Percentiles rank a stretch among this genome's conserved stretches.
These are phyloP conservation scores for Gallirallus australis DNA, from an alignment of 2,797 vertebrate species.

Conservation along the genomic window DNA sequence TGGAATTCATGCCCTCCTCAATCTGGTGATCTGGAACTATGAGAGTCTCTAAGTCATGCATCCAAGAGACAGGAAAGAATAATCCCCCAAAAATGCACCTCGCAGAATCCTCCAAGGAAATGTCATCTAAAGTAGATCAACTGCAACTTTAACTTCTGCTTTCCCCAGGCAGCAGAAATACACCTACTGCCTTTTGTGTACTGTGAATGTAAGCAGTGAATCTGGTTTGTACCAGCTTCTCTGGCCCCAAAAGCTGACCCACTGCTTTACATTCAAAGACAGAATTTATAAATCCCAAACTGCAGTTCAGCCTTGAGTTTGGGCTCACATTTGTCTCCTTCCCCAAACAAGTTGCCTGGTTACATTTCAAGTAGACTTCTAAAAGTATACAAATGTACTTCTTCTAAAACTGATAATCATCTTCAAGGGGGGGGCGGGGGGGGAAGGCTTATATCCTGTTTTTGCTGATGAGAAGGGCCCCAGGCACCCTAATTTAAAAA, in stretches of 20 bases:
- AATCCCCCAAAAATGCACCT: background rate
- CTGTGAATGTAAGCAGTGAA: background rate
- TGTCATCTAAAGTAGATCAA: background rate
- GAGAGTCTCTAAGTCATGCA: background rate
- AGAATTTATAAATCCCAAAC: background rate
- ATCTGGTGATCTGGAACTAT: background rate
- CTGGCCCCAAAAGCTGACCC: conserved; percentile 21
- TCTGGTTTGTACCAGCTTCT: background rate
- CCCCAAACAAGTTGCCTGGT: conserved; percentile 40
- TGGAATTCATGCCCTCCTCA: background rate
- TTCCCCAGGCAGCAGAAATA: background rate
- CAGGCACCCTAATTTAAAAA: conserved; percentile 66
- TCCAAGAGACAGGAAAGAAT: background rate
- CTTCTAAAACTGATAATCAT: conserved; percentile 62
- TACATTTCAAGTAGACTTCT: conserved; percentile 56
- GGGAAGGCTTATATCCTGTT: conserved; percentile 58
- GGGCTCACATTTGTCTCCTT: conserved; percentile 51
- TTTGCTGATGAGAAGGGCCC: conserved; percentile 55
- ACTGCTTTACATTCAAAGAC: conserved; percentile 5
- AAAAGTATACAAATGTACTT: conserved; percentile 56
- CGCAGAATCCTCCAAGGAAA: background rate
- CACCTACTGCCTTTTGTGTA: background rate
- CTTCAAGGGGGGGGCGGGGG: background rate
- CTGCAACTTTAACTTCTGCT: background rate
- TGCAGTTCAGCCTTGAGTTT: conserved; percentile 23